Conservation (phyloP, 1,140 invertebrate genomes). For the Phthorimaea operculella region DNA sequence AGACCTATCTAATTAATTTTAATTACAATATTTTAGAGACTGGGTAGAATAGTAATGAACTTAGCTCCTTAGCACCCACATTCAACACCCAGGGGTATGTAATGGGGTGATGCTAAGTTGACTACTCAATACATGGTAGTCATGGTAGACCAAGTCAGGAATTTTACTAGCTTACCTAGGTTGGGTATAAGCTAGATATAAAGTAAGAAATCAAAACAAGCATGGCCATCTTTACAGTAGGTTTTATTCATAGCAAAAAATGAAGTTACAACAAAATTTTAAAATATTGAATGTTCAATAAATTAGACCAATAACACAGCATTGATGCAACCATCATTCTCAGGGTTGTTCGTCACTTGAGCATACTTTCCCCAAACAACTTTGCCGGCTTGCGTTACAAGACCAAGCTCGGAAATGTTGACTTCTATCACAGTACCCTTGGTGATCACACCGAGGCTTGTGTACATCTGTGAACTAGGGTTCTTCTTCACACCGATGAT, state of each 20-base stretch:
- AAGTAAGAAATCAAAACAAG: no score
- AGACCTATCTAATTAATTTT: no score
- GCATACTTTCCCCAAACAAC: slow-evolving; percentile 99
- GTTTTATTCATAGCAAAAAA: slow-evolving; percentile 28
- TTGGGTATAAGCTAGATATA: no score
- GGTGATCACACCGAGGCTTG: slow-evolving; percentile 97
- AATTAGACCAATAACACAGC: slow-evolving; percentile 94
- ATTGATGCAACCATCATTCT: slow-evolving; percentile 99
- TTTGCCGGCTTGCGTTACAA: slow-evolving; percentile 99
- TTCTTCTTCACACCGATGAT: slow-evolving; percentile 99
- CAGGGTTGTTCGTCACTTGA: slow-evolving; percentile 99
- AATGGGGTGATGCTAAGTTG: no score
- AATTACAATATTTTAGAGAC: no score
- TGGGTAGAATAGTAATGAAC: no score
- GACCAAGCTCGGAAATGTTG: slow-evolving; percentile 98
- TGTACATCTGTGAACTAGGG: slow-evolving; percentile 97
- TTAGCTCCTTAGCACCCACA: no score
- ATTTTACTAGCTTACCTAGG: no score
- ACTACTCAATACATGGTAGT: no score
- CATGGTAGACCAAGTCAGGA: no score
- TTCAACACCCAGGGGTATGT: no score
- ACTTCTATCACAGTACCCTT: slow-evolving; percentile 98
- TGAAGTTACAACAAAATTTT: not conserved
- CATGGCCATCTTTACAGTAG: slow-evolving; percentile 11
- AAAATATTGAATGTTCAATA: no score